These are phyloP conservation scores for Lepidochitona cinerea DNA, from an alignment of 2,888 invertebrate species.

Conservation along the genomic window DNA sequence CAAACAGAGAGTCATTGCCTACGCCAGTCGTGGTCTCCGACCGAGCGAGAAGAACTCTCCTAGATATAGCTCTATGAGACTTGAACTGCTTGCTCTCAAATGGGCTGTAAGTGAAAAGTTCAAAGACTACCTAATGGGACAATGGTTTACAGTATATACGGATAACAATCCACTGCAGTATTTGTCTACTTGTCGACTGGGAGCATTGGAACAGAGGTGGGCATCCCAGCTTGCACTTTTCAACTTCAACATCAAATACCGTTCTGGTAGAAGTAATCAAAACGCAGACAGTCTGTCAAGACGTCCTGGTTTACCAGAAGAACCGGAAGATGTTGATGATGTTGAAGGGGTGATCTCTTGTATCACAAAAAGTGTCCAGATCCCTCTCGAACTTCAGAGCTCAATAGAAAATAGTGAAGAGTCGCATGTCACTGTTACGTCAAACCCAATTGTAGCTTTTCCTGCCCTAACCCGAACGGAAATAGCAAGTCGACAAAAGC, in stretches of 20 bases:
- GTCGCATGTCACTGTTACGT: too few species aligned
- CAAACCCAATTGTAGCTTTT: too few species aligned
- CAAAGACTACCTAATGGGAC: constrained; percentile 22
- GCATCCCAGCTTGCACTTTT: constrained; percentile 20
- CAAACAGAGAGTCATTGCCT: too few species aligned
- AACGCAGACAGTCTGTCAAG: constrained; percentile 24
- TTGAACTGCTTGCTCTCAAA: constrained; percentile 32
- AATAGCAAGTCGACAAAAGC: too few species aligned
- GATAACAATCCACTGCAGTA: constrained; percentile 24
- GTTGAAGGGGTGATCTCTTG: too few species aligned
- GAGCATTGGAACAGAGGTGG: constrained; percentile 29
- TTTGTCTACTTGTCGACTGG: constrained; percentile 17
- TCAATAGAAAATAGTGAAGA: too few species aligned
- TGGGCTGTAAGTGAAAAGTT: constrained; percentile 34
- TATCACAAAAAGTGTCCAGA: too few species aligned
- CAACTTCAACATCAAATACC: constrained; percentile 20
- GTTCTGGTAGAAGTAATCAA: constrained; percentile 16
- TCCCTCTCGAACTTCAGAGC: too few species aligned
- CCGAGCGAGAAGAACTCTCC: constrained; percentile 17
- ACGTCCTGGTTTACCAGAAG: background rate
- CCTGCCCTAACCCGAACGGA: too few species aligned
- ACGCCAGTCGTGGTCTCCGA: constrained; percentile 17
- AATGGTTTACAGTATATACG: constrained; percentile 19
- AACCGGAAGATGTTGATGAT: background rate
- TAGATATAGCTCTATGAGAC: constrained; percentile 29